phyloP scores from a whole-genome alignment of 2,113 vertebrate species.

The Sisor rabdophorus region DNA sequence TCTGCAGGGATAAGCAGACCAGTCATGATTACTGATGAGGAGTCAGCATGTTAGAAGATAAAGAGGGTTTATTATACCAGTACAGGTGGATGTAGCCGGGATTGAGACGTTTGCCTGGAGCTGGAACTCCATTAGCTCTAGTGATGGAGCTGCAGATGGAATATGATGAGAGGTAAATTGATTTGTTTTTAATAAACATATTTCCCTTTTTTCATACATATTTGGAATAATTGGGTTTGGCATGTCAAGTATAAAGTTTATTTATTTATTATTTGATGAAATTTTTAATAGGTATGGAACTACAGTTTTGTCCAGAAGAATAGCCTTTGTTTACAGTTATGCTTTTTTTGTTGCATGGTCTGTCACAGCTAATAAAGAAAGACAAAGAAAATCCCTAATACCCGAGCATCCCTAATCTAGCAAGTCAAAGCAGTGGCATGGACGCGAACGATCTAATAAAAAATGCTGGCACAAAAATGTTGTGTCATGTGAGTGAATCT shows the following conservation, averaged over 20 bases:
- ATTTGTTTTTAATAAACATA: not conserved
- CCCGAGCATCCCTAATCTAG: not conserved
- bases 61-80: not conserved
- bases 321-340: not conserved
- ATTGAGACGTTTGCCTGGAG: not conserved
- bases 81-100: not conserved
- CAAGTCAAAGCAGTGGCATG: constrained; percentile 9
- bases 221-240: not conserved
- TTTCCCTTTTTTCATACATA: not conserved
- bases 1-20: constrained; percentile 70
- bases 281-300: too few relatives aligned
- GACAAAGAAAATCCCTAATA: not conserved
- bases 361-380: constrained; percentile 23
- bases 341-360: not conserved
- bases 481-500: constrained; percentile 51
- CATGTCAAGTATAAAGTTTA: too few relatives aligned
- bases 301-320: too few relatives aligned
- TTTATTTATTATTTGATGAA: too few relatives aligned
- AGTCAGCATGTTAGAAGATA: constrained; percentile 4
- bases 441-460: constrained; percentile 4
- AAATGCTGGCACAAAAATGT: constrained; percentile 51
- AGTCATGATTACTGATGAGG: constrained; percentile 63
- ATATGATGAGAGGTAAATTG: constrained; percentile 24
- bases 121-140: not conserved
- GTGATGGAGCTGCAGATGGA: constrained; percentile 4